A percentile compares a stretch with the other conserved stretches of the same genome.
These are phyloP conservation scores for Calliphora vomitoria DNA, from an alignment of 2,888 invertebrate species.

Conservation along the genomic window DNA sequence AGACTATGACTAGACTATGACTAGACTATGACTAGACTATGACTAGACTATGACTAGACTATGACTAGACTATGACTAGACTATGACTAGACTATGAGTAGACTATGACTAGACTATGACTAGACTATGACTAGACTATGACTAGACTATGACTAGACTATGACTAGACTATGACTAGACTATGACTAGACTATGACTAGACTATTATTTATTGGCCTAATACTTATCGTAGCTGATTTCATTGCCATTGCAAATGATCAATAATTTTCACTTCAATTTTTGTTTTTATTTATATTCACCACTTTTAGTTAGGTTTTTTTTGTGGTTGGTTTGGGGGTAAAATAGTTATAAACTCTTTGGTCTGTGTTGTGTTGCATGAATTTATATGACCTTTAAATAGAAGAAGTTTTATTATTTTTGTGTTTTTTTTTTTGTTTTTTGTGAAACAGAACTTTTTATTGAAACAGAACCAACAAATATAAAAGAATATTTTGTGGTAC, in stretches of 20 bases:
- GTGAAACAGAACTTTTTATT: not conserved
- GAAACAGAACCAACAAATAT: not conserved
- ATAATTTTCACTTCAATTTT: not conserved
- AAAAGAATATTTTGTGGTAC: slow-evolving; percentile 3
- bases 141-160: no score
- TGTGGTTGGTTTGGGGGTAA: not conserved
- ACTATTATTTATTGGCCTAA: no score
- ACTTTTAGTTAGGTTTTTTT: not conserved
- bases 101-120: no score
- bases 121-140: no score
- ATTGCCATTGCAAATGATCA: not conserved
- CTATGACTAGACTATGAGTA: no score
- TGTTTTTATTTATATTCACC: not conserved
- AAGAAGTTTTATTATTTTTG: not conserved
- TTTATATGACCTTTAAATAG: slow-evolving; percentile 45
- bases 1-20: no score
- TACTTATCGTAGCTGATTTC: not conserved
- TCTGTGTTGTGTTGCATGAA: slow-evolving; percentile 29
- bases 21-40: no score
- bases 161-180: no score
- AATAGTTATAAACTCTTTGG: not conserved
- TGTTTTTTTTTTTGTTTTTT: not conserved
- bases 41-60: no score
- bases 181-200: not conserved
- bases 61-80: no score